These are phyloP conservation scores for Salvelinus alpinus DNA, from an alignment of 2,113 vertebrate genomes.

Conservation along the genomic window DNA sequence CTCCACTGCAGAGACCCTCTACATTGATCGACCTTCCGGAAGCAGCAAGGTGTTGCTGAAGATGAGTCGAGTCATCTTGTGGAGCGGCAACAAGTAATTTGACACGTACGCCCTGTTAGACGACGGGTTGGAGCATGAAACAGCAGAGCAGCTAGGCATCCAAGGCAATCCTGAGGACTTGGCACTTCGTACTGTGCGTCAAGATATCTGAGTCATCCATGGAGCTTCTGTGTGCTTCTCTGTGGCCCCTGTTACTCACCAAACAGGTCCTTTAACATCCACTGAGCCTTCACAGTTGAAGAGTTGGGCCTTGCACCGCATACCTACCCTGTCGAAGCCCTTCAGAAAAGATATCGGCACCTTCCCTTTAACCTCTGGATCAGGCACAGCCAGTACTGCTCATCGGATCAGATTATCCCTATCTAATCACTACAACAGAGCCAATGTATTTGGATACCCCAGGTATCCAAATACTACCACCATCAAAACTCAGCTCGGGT, in stretches of 20 bases:
- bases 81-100: not conserved
- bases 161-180: not conserved
- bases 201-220: not conserved
- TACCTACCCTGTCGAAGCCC: not conserved
- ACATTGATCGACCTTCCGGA: not conserved
- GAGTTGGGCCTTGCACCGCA: constrained; percentile 2
- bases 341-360: constrained; percentile 5
- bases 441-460: too few species aligned
- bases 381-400: not conserved
- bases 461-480: too few species aligned
- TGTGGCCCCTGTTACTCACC: not conserved
- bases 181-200: not conserved
- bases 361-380: not conserved
- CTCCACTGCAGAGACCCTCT: not conserved
- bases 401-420: not conserved
- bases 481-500: too few species aligned
- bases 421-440: too few species aligned
- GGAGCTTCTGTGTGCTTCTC: not conserved
- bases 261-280: not conserved
- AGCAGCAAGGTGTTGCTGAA: not conserved
- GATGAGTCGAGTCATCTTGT: too few species aligned
- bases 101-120: not conserved
- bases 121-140: not conserved
- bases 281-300: not conserved
- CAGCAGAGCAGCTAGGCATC: not conserved